These are phyloP conservation scores for Thermophis baileyi DNA, from an alignment of 2,113 vertebrate genomes.

Conservation along the genomic window DNA sequence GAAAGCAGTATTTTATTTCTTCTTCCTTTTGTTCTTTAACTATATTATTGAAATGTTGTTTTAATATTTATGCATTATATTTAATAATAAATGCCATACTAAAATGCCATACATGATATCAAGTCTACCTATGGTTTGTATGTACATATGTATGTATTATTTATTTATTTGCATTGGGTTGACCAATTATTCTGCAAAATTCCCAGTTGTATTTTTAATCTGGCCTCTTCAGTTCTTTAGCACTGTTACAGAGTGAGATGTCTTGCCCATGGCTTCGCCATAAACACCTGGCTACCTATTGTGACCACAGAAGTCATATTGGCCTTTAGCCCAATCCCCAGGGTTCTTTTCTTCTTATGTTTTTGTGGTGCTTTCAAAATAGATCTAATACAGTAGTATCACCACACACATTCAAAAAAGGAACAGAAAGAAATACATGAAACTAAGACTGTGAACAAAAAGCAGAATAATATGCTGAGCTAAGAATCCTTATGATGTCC, in stretches of 20 bases:
- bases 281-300: background rate
- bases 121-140: background rate
- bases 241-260: rapidly evolving
- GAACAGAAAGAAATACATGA: slow-evolving; percentile 23
- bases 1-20: background rate
- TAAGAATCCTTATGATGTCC: slow-evolving; percentile 30
- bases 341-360: background rate
- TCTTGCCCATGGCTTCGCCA: background rate
- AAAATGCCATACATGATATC: background rate
- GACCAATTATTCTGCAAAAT: background rate
- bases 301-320: background rate
- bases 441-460: slow-evolving; percentile 34
- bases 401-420: background rate
- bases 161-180: background rate
- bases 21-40: background rate
- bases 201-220: background rate
- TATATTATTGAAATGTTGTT: background rate
- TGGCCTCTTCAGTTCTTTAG: rapidly evolving
- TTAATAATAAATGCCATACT: background rate
- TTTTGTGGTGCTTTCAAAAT: background rate
- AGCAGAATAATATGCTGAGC: slow-evolving; percentile 25
- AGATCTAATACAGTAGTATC: background rate
- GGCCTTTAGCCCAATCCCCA: background rate
- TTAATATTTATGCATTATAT: background rate
- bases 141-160: background rate